Percentiles rank a stretch among this genome's conserved stretches.
Conservation (phyloP, 2,797 vertebrate species). For the Rhabdomys pumilio region DNA sequence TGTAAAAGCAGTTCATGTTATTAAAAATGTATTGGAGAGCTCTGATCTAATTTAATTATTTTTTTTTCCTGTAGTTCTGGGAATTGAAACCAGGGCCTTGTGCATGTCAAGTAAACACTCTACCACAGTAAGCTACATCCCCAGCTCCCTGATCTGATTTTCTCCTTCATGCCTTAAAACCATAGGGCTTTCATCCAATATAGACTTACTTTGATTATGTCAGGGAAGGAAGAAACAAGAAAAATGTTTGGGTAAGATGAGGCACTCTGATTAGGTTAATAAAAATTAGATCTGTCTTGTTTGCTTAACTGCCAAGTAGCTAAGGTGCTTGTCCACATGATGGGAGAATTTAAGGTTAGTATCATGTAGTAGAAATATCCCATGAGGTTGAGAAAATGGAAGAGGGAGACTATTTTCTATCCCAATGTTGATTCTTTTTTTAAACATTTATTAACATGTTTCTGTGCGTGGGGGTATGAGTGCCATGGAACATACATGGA, state of each 20-base stretch:
- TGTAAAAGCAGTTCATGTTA: slow-evolving; percentile 15
- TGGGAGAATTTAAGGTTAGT: slow-evolving; percentile 43
- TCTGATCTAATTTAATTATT: slow-evolving; percentile 33
- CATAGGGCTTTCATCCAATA: not conserved
- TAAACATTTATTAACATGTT: not conserved
- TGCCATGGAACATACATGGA: not conserved
- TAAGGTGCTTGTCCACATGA: not conserved
- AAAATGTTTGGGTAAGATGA: slow-evolving; percentile 50
- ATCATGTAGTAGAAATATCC: not conserved
- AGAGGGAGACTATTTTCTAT: slow-evolving; percentile 33
- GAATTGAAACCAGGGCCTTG: not conserved
- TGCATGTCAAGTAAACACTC: not conserved
- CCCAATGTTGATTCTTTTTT: not conserved
- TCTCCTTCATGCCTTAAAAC: not conserved
- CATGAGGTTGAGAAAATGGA: not conserved
- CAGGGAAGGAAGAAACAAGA: not conserved
- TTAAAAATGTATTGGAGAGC: not conserved
- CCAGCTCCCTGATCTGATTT: slow-evolving; percentile 12
- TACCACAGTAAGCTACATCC: not conserved
- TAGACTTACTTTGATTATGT: not conserved
- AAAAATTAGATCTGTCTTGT: slow-evolving; percentile 33
- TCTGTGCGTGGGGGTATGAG: not conserved
- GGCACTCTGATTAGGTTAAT: slow-evolving; percentile 13
- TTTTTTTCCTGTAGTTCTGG: not conserved
- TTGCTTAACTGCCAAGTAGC: slow-evolving; percentile 21